phyloP scores from a whole-genome alignment of 1,140 invertebrate species.

The Trachymyrmex cornetzi region DNA sequence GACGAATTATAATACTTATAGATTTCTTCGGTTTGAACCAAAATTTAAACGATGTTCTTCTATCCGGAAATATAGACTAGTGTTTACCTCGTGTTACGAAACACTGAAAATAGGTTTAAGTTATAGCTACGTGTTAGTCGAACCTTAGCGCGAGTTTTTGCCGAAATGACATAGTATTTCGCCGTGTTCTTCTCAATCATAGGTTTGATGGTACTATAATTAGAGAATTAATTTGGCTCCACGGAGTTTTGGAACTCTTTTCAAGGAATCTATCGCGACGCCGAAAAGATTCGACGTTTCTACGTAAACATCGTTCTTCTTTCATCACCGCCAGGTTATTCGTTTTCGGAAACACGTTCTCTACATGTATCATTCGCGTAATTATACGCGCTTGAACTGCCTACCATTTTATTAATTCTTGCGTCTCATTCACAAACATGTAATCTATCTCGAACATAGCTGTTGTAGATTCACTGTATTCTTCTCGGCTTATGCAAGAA shows the following conservation, averaged over 20 bases:
- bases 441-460: neutral
- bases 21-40: neutral
- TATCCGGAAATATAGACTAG: constrained; percentile 40
- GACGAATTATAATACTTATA: neutral
- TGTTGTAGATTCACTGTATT: neutral
- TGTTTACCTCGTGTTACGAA: constrained; percentile 65
- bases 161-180: constrained; percentile 80
- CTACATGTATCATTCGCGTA: constrained; percentile 50
- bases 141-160: constrained; percentile 56
- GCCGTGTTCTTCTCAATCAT: constrained; percentile 67
- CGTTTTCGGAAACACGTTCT: constrained; percentile 42
- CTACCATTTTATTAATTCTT: constrained; percentile 5
- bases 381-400: constrained; percentile 28
- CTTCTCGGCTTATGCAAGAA: neutral
- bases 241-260: constrained; percentile 55
- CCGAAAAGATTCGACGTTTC: constrained; percentile 28
- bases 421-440: constrained; percentile 3
- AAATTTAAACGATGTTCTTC: constrained; percentile 25
- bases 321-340: constrained; percentile 57
- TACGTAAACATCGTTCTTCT: constrained; percentile 57
- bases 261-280: constrained; percentile 39
- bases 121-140: neutral
- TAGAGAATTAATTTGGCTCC: constrained; percentile 78
- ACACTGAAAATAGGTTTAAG: constrained; percentile 31
- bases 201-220: constrained; percentile 71